These are phyloP conservation scores for Albula glossodonta DNA, from an alignment of 2,113 vertebrate genomes.

Conservation along the genomic window DNA sequence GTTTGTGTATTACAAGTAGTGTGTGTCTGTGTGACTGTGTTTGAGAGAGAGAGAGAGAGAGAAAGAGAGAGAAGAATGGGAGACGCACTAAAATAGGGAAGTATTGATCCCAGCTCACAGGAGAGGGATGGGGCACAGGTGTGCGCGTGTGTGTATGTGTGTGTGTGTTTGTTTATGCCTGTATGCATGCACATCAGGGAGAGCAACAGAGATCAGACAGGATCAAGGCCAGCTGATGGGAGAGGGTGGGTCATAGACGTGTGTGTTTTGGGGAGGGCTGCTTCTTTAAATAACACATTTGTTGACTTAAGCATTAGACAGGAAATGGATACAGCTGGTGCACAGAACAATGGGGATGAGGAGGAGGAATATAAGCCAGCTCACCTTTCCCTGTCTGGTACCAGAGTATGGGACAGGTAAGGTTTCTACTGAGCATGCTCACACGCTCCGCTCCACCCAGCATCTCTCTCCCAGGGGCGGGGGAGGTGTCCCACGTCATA, in stretches of 20 bases:
- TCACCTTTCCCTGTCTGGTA: neutral
- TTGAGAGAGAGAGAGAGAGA: neutral
- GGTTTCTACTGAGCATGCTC: neutral
- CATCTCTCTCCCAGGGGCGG: neutral
- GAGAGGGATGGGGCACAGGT: too few species aligned
- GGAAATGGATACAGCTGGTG: neutral
- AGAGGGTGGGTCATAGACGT: neutral
- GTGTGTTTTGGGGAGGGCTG: neutral
- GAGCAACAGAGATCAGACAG: neutral
- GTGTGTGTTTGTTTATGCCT: neutral
- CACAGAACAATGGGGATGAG: neutral
- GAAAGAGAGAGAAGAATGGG: too few species aligned
- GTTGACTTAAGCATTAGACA: neutral
- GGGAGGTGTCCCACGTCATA: neutral
- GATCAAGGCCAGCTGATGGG: neutral
- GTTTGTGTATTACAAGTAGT: neutral
- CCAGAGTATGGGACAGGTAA: neutral
- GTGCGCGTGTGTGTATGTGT: neutral
- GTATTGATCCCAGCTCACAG: too few species aligned
- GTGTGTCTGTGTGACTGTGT: neutral
- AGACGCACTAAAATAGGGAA: too few species aligned
- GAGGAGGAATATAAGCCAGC: neutral
- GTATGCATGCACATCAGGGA: neutral
- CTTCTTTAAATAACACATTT: slow-evolving; percentile 3
- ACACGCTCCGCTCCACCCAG: neutral